Base-by-base conservation (phyloP, 2,113 vertebrate genomes). In the Oncorhynchus keta region DNA sequence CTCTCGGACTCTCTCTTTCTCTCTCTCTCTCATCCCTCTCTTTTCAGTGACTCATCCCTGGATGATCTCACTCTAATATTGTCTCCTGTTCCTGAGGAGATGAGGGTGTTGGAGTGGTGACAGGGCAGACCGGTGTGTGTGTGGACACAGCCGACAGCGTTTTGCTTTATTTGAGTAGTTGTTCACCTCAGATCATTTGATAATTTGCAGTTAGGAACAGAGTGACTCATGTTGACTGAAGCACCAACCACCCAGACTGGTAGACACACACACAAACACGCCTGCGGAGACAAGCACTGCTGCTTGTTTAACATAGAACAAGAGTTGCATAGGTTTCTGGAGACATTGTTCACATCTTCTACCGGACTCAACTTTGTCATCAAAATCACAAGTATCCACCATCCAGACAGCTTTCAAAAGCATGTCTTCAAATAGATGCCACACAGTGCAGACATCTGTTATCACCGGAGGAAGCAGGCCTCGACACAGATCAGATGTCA, bases 221-320 rank as follows among this genome's bases (percentile, higher is more conserved):
- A 32, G 79, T 84, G 78, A 81, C 76, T 87, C 78, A 81, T 77
- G 79, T 82, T 80, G 66, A 68, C 59, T 70, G 32, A 87, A 79
- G 81, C 84, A 74, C 67, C 20, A 68, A 39, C 30, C 28, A 32
- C 16, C 68, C 85, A 83, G 65, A 81, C 72, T 66, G 32, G 66
- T n/a, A 8, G n/a, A 57, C 75, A 73, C 81, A 79, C 70, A 74
- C 65, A 82, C 61, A 57, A 26, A 81, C 39, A 64, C 30, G 74
- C 22, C 22, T 39, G 51, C 9, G 39, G 39, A 71, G 45, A 65
- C 61, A 67, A 49, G 11, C 68, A 3, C 28, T 18, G 59, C n/a
- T 62, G n/a, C 7, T 62, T 62, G n/a, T 62, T 5, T 62, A 62
- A 22, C 59, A 62, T 62, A 22, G 4, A 16, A 55, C 16, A 62